Evolutionary conservation across 2,888 invertebrate genomes (phyloP), one percentile per base, ranked within the genome.

Genomic region (Rhamphomyia laevipes): DNA sequence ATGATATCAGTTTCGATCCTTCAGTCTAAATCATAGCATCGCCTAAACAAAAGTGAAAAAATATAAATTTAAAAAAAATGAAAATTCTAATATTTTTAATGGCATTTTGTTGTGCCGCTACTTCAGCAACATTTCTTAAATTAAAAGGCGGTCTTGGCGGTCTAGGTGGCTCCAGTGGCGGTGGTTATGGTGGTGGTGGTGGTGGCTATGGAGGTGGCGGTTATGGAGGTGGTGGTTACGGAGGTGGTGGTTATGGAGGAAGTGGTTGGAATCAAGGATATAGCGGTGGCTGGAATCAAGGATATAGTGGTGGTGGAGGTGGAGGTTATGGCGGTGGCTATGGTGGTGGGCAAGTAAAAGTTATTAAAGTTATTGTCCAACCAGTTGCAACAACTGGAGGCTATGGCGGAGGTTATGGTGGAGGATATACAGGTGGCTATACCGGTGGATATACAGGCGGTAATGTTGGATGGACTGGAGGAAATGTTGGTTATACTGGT

Each of bases 291-390:
- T 53, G 51, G 31, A 52, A 52, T 5, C 54, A 54, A 38, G 38
- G 47, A 7, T 47, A 51, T 18, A 43, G 45, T 51, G 47, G 35
- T 13, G 41, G 43, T 17, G 7, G 23, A 5, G 50, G 44, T 11
- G 52, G 55, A 40, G 48, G 54, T 4, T 52, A 47, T 9, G 13
- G 37, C 18, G 33, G 51, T 15, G 48, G 47, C 13, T 51, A 50
- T 3, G 53, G 47, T 45, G 62, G 58, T 30, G 60, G 57, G 40
- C 51, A 62, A 18, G 59, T 63, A 40, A 64, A 61, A 56, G 55
- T 64, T 43, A 59, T 65, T 46, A 65, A 64, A 46, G 63, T 65
- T 9, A 52, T 57, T 43, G 57, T 65, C 9, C 23, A 27, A 27
- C 23, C 23, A 27, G 23, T 27, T 7, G 23, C 23, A 27, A 4